Conservation (phyloP, 2,888 invertebrate species). For the Heliothis peltigera region DNA sequence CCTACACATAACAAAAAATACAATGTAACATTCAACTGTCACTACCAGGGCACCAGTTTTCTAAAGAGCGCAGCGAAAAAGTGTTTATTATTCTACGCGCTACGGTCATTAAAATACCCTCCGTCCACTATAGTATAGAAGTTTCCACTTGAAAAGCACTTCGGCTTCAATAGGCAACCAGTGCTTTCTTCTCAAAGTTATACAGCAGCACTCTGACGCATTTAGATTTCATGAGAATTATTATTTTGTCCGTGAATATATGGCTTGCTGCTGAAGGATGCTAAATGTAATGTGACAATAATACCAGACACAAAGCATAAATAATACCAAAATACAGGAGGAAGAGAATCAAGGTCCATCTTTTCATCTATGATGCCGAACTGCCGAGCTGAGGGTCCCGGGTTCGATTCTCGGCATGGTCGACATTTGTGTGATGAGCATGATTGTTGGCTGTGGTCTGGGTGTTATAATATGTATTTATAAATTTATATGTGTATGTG, state of each 20-base stretch:
- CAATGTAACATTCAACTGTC: not conserved
- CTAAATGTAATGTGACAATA: not conserved
- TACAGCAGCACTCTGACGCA: conserved; percentile 47
- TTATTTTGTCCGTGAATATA: conserved; percentile 59
- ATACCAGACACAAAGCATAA: too few relatives aligned
- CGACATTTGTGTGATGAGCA: too few relatives aligned
- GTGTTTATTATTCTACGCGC: conserved; percentile 33
- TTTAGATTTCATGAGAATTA: conserved; percentile 60
- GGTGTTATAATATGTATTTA: too few relatives aligned
- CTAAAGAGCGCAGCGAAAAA: conserved; percentile 3
- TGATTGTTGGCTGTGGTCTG: too few relatives aligned
- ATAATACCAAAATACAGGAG: too few relatives aligned
- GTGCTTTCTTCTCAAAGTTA: conserved; percentile 58
- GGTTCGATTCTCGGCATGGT: too few relatives aligned
- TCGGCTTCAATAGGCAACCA: conserved; percentile 48
- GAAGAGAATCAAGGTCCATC: too few relatives aligned
- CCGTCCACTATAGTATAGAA: conserved; percentile 26
- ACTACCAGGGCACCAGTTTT: not conserved
- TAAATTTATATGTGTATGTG: too few relatives aligned
- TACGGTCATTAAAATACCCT: conserved; percentile 39
- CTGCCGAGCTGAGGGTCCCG: too few relatives aligned
- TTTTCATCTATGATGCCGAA: too few relatives aligned
- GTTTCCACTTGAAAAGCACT: conserved; percentile 57
- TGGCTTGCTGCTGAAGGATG: conserved; percentile 29
- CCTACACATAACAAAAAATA: not conserved